Evolutionary conservation across 1,140 invertebrate species (phyloP), one percentile per base, ranked within the genome.

Genomic region (Zaprionus vittiger): DNA sequence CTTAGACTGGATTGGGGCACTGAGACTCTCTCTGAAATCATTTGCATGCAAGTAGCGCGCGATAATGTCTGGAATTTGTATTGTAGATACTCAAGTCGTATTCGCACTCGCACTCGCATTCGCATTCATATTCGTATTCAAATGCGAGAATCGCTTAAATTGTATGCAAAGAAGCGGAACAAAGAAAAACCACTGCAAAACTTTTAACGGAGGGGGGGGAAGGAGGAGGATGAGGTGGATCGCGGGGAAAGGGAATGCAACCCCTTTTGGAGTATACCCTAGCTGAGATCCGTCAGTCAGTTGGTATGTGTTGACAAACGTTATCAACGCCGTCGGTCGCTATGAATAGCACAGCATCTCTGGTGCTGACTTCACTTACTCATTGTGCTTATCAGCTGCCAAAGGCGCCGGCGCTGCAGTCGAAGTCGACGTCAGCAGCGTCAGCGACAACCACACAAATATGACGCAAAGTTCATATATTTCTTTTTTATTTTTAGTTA

Each of bases 1-100:
- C 41, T 17, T 6, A n/a, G 20, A 52, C 20, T 22, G 7, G 11
- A 52, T 52, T 12, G 15, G n/a, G 20, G 41, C n/a, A 9, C 2
- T 17, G 41, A 17, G n/a, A 17, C 6, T 4, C 41, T 47, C 7
- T 6, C 66, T 69, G 4, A 22, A 28, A 69, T 47, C 64, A 77
- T 77, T 77, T 63, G 75, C 65, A 77, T 77, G 75, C 75, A 62
- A 68, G 57, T 15, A 57, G 38, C 61, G 59, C 64, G 64, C 71
- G 67, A 74, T 67, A 68, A 68, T 73, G 71, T 77, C 71, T 77
- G 71, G 71, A 73, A 77, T 73, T 77, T 63, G 52, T 38, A 74
- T 73, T 68, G 71, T 73, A 61, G 47, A 26, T 47, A 59, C 41
- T 59, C 20, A 52, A 52, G 20, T 14, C 47, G 47, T 24, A 52